phyloP scores from a whole-genome alignment of 2,797 vertebrate genomes.

The Epinephelus awoara region DNA sequence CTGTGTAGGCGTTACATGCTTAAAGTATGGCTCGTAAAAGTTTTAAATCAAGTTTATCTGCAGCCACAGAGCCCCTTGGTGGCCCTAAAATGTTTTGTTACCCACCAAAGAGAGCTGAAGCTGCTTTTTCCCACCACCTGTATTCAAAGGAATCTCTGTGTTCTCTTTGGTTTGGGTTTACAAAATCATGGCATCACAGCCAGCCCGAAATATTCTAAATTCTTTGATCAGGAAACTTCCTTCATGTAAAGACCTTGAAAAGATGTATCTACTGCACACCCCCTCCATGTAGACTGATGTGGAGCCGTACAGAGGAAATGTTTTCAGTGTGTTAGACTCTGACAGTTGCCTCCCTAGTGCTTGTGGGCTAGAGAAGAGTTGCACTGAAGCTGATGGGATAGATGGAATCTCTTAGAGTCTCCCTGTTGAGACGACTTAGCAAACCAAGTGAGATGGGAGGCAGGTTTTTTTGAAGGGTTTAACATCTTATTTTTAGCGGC shows the following conservation, averaged over 20 bases:
- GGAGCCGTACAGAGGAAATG: conserved; percentile 41
- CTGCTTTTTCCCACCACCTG: background rate
- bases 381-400: conserved; percentile 57
- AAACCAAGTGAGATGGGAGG: conserved; percentile 63
- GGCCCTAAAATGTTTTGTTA: conserved; percentile 32
- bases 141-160: conserved; percentile 19
- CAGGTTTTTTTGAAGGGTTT: conserved; percentile 55
- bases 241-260: conserved; percentile 54
- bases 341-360: conserved; percentile 56
- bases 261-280: conserved; percentile 43
- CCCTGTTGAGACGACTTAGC: conserved; percentile 69
- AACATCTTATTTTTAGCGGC: conserved; percentile 84
- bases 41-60: conserved; percentile 39
- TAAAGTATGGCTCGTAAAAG: conserved; percentile 24
- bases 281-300: conserved; percentile 46
- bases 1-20: background rate
- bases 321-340: conserved; percentile 58
- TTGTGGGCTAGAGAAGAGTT: conserved; percentile 52
- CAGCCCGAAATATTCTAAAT: conserved; percentile 44
- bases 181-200: conserved; percentile 46
- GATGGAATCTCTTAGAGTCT: conserved; percentile 63
- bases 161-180: conserved; percentile 38
- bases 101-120: conserved; percentile 28
- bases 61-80: conserved; percentile 8
- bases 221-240: conserved; percentile 58